Evolutionary conservation across 2,113 vertebrate species (phyloP).

Genomic region (Ictalurus furcatus): DNA sequence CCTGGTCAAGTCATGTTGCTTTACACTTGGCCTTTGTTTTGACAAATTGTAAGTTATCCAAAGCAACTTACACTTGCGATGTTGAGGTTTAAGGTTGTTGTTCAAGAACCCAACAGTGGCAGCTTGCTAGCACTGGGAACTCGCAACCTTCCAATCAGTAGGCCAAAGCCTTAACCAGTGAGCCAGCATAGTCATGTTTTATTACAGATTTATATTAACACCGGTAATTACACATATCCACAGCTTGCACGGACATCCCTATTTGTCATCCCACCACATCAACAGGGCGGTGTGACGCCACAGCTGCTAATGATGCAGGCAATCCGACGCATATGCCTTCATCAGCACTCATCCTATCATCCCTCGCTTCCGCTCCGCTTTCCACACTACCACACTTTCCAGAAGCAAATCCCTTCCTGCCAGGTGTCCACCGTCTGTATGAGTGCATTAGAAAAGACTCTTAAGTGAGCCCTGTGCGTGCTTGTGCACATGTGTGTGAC

Average conservation of each 20-base stretch:
- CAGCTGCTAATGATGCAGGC: slow-evolving; percentile 16
- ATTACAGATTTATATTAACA: neutral
- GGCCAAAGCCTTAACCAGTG: neutral
- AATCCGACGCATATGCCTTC: slow-evolving; percentile 1
- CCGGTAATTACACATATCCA: neutral
- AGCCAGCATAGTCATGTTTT: no score
- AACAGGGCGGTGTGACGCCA: slow-evolving; percentile 3
- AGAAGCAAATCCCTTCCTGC: slow-evolving; percentile 46
- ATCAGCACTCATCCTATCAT: slow-evolving; percentile 34
- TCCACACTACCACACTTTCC: slow-evolving; percentile 33
- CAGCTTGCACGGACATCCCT: neutral
- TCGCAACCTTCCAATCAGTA: neutral
- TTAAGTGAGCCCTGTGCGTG: slow-evolving; percentile 34
- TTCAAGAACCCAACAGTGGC: neutral
- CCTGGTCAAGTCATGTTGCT: neutral
- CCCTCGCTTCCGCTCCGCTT: slow-evolving; percentile 22
- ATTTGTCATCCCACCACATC: slow-evolving; percentile 9
- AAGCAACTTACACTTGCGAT: neutral
- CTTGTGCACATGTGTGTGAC: slow-evolving; percentile 31
- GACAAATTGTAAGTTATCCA: neutral
- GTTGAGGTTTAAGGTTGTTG: neutral
- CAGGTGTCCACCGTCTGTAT: slow-evolving; percentile 30
- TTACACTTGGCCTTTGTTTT: neutral
- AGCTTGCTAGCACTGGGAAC: neutral
- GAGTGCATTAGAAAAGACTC: slow-evolving; percentile 29